phyloP scores from a whole-genome alignment of 2,113 vertebrate species.

The Solea senegalensis region DNA sequence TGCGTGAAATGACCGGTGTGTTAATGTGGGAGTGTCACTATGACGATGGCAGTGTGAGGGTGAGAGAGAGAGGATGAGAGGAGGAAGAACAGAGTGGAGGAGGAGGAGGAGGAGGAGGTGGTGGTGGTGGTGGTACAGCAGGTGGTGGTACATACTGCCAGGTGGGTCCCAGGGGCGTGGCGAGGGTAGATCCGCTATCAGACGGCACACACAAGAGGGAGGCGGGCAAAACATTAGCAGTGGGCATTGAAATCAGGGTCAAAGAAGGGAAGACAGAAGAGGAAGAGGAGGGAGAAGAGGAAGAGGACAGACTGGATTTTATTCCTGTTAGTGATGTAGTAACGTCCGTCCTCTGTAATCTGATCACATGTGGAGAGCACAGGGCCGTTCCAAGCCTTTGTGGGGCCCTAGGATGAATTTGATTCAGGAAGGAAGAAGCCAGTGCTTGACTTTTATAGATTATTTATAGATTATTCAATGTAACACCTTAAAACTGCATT shows the following conservation, averaged over 20 bases:
- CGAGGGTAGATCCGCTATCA: constrained; percentile 89
- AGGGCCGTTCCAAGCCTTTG: too few species aligned
- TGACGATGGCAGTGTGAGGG: constrained; percentile 37
- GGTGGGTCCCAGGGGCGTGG: constrained; percentile 88
- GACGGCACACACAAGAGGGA: constrained; percentile 89
- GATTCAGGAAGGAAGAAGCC: too few species aligned
- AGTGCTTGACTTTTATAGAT: too few species aligned
- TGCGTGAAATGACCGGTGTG: constrained; percentile 19
- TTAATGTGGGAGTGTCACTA: constrained; percentile 26
- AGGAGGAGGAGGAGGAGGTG: constrained; percentile 29
- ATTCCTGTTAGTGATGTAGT: not conserved
- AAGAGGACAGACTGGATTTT: constrained; percentile 1
- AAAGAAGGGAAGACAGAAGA: constrained; percentile 40
- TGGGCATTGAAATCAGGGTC: constrained; percentile 54
- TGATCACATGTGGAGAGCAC: too few species aligned
- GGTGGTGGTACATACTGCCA: constrained; percentile 93
- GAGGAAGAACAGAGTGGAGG: not conserved
- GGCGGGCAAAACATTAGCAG: constrained; percentile 86
- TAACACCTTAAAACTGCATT: too few species aligned
- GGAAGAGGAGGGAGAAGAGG: constrained; percentile 22
- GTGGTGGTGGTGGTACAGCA: constrained; percentile 69
- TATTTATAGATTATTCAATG: too few species aligned
- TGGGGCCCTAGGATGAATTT: too few species aligned
- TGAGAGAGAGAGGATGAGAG: constrained; percentile 33
- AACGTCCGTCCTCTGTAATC: too few species aligned